Conservation (phyloP, 2,888 invertebrate species). For the Drosophila atripex region DNA sequence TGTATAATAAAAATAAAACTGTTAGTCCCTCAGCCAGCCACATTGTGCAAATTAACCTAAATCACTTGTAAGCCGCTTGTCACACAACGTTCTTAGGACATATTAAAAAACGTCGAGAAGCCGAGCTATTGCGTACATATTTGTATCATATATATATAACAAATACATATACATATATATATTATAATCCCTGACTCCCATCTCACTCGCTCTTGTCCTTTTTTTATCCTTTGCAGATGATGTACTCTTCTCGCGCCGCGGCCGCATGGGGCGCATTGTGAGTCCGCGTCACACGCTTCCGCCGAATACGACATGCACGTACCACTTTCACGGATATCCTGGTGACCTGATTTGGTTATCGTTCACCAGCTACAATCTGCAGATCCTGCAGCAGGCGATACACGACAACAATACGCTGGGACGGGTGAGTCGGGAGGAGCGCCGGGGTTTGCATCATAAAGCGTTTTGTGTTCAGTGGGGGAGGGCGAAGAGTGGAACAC, state of each 20-base stretch:
- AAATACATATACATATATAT: constrained; percentile 36
- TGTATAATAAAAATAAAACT: constrained; percentile 20
- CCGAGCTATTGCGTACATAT: constrained; percentile 8
- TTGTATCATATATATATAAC: constrained; percentile 17
- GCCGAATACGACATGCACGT: constrained; percentile 93
- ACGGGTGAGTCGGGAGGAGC: constrained; percentile 80
- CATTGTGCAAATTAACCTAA: constrained; percentile 75
- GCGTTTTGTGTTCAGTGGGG: constrained; percentile 15
- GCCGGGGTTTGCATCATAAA: constrained; percentile 25
- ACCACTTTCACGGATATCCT: constrained; percentile 91
- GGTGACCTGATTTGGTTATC: constrained; percentile 94
- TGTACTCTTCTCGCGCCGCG: constrained; percentile 85
- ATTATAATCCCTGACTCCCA: constrained; percentile 28
- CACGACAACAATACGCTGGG: constrained; percentile 85
- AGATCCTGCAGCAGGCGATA: constrained; percentile 88
- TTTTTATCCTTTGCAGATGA: constrained; percentile 80
- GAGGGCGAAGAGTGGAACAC: neutral
- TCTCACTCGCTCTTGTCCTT: constrained; percentile 16
- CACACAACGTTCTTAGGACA: constrained; percentile 70
- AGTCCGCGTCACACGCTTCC: constrained; percentile 93
- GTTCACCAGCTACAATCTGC: constrained; percentile 93
- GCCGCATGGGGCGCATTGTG: constrained; percentile 89
- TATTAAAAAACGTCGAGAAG: constrained; percentile 60
- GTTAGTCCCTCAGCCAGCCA: constrained; percentile 6
- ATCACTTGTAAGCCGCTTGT: constrained; percentile 76